Percentiles rank a stretch among this genome's conserved stretches.
Evolutionary conservation across 1,140 invertebrate species (phyloP).

Genomic region (Plodia interpunctella): DNA sequence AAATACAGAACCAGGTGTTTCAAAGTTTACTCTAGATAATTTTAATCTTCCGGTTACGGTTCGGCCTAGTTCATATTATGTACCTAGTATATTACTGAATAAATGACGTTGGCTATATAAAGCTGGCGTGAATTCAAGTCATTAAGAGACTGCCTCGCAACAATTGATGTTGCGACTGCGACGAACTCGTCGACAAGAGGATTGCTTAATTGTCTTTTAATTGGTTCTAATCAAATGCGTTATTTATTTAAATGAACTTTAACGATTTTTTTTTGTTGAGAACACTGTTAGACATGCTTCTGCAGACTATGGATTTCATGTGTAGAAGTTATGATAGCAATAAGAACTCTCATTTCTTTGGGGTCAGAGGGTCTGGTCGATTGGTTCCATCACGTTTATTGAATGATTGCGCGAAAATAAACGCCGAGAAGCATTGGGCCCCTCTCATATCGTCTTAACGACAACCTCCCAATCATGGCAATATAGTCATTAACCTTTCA

Average conservation of each 20-base stretch:
- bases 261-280: constrained; percentile 32
- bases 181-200: constrained; percentile 42
- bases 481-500: constrained; percentile 58
- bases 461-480: constrained; percentile 46
- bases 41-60: neutral
- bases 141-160: constrained; percentile 49
- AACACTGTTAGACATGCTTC: too few relatives aligned
- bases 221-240: constrained; percentile 76
- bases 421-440: constrained; percentile 46
- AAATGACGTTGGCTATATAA: neutral
- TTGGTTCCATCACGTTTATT: constrained; percentile 71
- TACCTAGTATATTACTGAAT: neutral
- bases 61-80: neutral
- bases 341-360: constrained; percentile 55
- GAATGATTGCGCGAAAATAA: constrained; percentile 75
- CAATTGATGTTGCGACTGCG: constrained; percentile 57
- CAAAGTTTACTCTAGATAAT: neutral
- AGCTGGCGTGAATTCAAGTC: constrained; percentile 43
- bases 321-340: constrained; percentile 7
- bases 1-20: neutral
- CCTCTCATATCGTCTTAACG: constrained; percentile 42
- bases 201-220: constrained; percentile 72
- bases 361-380: constrained; percentile 68
- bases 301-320: constrained; percentile 16
- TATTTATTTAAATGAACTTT: constrained; percentile 76